Conservation (phyloP, 2,113 vertebrate genomes). For the Caracal caracal region DNA sequence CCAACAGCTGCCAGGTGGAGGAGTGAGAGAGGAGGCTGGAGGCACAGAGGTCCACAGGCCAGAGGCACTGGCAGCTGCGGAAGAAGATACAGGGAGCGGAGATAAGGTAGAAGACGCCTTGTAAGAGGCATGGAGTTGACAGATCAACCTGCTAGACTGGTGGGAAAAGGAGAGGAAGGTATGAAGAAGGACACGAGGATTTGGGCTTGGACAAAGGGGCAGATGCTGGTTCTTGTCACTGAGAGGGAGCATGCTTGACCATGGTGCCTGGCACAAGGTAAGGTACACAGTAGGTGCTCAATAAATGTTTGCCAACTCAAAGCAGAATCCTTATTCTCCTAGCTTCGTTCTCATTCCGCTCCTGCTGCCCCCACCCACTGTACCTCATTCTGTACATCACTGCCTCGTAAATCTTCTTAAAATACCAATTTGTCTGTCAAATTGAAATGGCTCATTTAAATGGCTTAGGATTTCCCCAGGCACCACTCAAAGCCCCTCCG, state of each 20-base stretch:
- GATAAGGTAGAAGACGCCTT: neutral
- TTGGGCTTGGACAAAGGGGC: neutral
- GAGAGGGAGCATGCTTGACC: neutral
- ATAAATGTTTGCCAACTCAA: neutral
- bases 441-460: conserved; percentile 58
- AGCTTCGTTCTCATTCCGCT: neutral
- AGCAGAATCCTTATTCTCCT: neutral
- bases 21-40: neutral
- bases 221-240: neutral
- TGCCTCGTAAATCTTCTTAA: conserved; percentile 63
- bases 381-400: neutral
- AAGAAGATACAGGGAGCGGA: neutral
- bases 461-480: conserved; percentile 55
- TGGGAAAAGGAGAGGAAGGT: neutral
- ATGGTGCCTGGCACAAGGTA: neutral
- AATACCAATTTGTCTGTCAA: conserved; percentile 69
- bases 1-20: neutral
- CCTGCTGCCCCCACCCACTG: neutral
- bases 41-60: neutral
- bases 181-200: neutral
- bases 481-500: neutral
- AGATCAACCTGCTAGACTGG: neutral
- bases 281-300: neutral
- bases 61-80: neutral
- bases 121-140: neutral